Base-by-base conservation (phyloP, 92 coral and sea anemone species). In the Diadumene lineata region DNA sequence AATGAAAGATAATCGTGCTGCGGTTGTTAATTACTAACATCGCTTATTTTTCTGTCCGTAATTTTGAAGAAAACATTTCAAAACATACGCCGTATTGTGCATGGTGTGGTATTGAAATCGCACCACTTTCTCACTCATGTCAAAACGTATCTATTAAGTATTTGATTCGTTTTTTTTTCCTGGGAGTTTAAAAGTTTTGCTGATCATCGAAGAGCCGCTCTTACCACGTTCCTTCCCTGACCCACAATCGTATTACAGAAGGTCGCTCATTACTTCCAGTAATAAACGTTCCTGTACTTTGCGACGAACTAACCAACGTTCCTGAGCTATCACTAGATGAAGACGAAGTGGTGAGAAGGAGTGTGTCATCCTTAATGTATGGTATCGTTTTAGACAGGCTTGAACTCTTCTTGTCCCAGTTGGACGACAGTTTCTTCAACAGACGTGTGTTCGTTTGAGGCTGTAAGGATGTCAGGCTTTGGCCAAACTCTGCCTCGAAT, bases 171-270 rank as follows among this genome's bases (percentile, higher is more conserved):
- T 16, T 53, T 4, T 16, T 16, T 53, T 16, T 53, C n/a, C n/a
- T n/a, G n/a, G n/a, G n/a, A n/a, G n/a, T n/a, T n/a, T n/a, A n/a
- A n/a, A n/a, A n/a, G n/a, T n/a, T n/a, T n/a, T n/a, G n/a, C n/a
- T n/a, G n/a, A n/a, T n/a, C n/a, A n/a, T n/a, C n/a, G n/a, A n/a
- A n/a, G n/a, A n/a, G n/a, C n/a, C n/a, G n/a, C n/a, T n/a, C 80
- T 64, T 76, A 88, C 92, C 92, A 79, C 19, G 92, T 84, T 19
- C 89, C 92, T 69, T 84, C 86, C 31, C 92, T 78, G 25, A 88
- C 60, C 92, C 92, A 88, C 7, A 88, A 46, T 62, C 86, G 58
- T 26, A 86, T 55, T 15, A 72, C 75, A 55, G 67, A 70, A 13
- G 90, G 90, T 18, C 67, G 51, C 19, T 69, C 28, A 23, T 75